A percentile compares a stretch with the other conserved stretches of the same genome.
phyloP scores from a whole-genome alignment of 2,888 invertebrate species.

The Lepeophtheirus nordmannii region DNA sequence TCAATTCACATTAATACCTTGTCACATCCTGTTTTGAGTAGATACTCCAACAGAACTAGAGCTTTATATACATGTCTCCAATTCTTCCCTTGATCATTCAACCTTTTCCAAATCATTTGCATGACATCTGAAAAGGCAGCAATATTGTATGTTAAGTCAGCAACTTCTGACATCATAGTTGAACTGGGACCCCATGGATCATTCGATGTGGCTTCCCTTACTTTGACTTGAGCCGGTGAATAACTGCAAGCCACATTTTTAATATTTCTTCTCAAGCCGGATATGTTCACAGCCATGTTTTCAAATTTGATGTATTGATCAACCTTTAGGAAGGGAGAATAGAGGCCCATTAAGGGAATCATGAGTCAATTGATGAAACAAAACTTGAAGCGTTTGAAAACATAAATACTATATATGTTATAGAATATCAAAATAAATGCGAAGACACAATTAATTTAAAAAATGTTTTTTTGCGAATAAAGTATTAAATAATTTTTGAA shows the following conservation, averaged over 20 bases:
- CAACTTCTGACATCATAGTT: conserved; percentile 97
- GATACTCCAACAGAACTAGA: conserved; percentile 82
- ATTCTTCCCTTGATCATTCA: conserved; percentile 98
- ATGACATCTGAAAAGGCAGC: conserved; percentile 99
- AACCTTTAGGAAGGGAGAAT: not conserved
- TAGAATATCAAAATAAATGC: too few species aligned
- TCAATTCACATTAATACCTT: conserved; percentile 42
- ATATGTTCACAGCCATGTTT: conserved; percentile 51
- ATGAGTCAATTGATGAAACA: not conserved
- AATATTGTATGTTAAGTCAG: conserved; percentile 96
- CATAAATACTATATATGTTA: too few species aligned
- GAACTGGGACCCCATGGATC: conserved; percentile 99
- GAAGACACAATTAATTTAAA: too few species aligned
- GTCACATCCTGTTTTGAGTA: conserved; percentile 96
- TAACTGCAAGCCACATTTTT: conserved; percentile 99
- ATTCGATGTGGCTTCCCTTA: conserved; percentile 97
- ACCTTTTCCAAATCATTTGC: conserved; percentile 98
- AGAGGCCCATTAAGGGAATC: not conserved
- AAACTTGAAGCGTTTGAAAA: too few species aligned
- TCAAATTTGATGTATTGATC: not conserved
- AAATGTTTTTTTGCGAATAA: too few species aligned
- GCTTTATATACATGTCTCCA: conserved; percentile 99
- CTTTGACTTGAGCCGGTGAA: conserved; percentile 97
- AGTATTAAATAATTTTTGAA: too few species aligned
- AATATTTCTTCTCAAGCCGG: conserved; percentile 85